Evolutionary conservation across 2,113 vertebrate genomes (phyloP), one percentile per base, ranked within the genome.

Genomic region (Oncorhynchus gorbuscha): DNA sequence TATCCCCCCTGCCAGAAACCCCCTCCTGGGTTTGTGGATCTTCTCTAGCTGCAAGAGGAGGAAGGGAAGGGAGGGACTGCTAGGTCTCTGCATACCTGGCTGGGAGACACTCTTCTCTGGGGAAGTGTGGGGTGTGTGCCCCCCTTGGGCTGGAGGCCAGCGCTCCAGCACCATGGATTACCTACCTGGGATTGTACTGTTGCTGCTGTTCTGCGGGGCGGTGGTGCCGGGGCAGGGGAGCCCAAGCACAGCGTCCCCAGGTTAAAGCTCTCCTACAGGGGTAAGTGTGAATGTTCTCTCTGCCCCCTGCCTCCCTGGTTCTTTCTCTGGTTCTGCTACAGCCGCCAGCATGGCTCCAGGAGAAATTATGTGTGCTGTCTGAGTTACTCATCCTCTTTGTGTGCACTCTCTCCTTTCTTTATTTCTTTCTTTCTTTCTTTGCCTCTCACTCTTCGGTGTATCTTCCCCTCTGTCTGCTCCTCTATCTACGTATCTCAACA

Each of bases 221-320:
- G 90, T 95, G 85, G 93, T 96, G 91, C 90, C 92, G 3, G 93
- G 93, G 74, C 93, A 90, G 83, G 93, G 71, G 94, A 95, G 87
- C 93, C 93, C 88, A 96, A 94, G 93, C 96, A 92, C 93, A 96
- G 95, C n/a, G 96, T 97, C 85, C 97, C 97, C 18, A 94, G 97
- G 87, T 95, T 99, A 89, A 97, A 93, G 95, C 95, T 99, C 72
- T 95, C 97, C 82, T 97, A 96, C 90, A 98, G 96, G 94, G 97
- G 97, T 99, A 94, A 96, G 94, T 80, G 83, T 81, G 83, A 80
- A 75, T 76, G 78, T 84, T 79, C 80, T 66, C 39, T 14, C 39
- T 20, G 64, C 9, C 59, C n/a, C 7, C 1, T 11, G 59, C 22
- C 78, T 87, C 77, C 84, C 67, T 11, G 3, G 55, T 26, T 48